Percentiles rank a stretch among this genome's conserved stretches.
phyloP scores from a whole-genome alignment of 37 sponge, comb jelly and placozoan genomes.

The Eunapius fragilis region DNA sequence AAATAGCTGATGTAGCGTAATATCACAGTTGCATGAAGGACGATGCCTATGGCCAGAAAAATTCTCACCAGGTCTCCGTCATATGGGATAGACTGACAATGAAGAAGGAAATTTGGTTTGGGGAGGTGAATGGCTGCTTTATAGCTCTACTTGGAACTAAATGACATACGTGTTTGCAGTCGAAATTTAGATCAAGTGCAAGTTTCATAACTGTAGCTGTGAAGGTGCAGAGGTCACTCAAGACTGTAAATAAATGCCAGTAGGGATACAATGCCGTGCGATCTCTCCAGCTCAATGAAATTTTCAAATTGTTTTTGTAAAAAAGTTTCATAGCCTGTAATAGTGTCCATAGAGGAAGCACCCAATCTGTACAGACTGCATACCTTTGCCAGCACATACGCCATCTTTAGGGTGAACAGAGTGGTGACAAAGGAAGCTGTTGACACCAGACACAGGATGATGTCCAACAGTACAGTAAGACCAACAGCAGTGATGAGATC shows the following conservation, averaged over 20 bases:
- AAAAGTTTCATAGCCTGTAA: not conserved
- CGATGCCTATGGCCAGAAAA: slow-evolving; percentile 41
- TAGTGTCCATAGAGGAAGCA: not conserved
- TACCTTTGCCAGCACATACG: not conserved
- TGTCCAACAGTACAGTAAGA: not conserved
- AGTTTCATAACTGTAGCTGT: not conserved
- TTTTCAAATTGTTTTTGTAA: not conserved
- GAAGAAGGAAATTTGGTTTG: too few species aligned
- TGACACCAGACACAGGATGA: not conserved
- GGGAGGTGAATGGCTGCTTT: not conserved
- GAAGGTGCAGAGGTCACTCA: not conserved
- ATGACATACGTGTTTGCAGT: not conserved
- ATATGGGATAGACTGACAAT: not conserved
- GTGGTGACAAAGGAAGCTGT: not conserved
- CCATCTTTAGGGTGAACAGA: not conserved
- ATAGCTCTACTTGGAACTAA: not conserved
- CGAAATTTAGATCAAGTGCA: not conserved
- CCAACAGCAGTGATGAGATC: not conserved
- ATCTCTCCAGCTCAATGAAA: not conserved
- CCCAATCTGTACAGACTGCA: not conserved
- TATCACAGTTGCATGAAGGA: slow-evolving; percentile 41
- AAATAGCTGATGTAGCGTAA: slow-evolving; percentile 58
- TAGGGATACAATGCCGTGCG: not conserved
- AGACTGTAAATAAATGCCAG: not conserved
- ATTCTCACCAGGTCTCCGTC: slow-evolving; percentile 10